Percentiles rank a stretch among this genome's conserved stretches.
Evolutionary conservation across 1,140 invertebrate species (phyloP).

Genomic region (Sycophila sp.): DNA sequence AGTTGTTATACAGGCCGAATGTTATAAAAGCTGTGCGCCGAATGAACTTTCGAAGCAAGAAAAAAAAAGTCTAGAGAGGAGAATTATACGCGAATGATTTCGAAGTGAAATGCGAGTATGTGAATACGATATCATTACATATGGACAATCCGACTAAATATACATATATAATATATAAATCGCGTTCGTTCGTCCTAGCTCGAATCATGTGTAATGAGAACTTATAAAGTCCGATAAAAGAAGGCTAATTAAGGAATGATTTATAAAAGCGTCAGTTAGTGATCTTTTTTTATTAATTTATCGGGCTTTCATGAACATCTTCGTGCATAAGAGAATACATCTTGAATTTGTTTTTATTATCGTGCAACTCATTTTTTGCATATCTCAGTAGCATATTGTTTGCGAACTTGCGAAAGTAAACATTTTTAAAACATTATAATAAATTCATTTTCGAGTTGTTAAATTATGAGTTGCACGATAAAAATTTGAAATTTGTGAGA

Average conservation of each 20-base stretch:
- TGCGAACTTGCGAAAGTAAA: too few relatives aligned
- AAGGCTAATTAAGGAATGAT: background rate
- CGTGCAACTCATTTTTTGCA: too few relatives aligned
- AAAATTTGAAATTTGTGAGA: too few relatives aligned
- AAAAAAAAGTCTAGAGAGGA: background rate
- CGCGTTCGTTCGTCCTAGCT: constrained; percentile 8
- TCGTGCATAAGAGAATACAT: too few relatives aligned
- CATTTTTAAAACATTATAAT: too few relatives aligned
- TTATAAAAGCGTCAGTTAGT: background rate
- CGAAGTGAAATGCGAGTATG: constrained; percentile 22
- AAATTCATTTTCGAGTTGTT: too few relatives aligned
- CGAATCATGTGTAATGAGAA: background rate
- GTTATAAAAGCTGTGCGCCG: constrained; percentile 9
- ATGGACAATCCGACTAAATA: constrained; percentile 32
- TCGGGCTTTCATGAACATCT: background rate
- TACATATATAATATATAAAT: constrained; percentile 22
- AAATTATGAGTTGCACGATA: too few relatives aligned
- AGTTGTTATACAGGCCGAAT: constrained; percentile 30
- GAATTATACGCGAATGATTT: background rate
- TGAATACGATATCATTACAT: constrained; percentile 37
- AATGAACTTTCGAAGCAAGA: background rate
- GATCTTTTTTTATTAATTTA: background rate
- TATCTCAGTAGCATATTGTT: too few relatives aligned
- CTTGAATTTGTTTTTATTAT: too few relatives aligned
- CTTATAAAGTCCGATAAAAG: constrained; percentile 24